These are phyloP conservation scores for Austrofundulus limnaeus DNA, from an alignment of 2,113 vertebrate species.

Conservation along the genomic window DNA sequence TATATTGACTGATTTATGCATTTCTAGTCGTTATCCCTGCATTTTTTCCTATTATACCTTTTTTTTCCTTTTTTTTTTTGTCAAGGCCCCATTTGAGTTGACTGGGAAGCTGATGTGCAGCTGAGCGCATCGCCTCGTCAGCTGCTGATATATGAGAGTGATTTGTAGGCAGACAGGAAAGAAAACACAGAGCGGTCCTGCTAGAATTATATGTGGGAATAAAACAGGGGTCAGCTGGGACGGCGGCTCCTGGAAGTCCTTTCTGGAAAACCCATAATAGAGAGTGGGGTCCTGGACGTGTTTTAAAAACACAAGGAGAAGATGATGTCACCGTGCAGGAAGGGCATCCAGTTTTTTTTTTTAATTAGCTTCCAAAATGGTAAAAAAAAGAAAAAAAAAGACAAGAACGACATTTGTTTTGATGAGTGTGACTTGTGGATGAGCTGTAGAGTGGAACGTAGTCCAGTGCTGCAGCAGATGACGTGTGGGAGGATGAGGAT, in stretches of 20 bases:
- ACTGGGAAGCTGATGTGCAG: conserved; percentile 49
- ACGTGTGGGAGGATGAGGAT: conserved; percentile 69
- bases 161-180: conserved; percentile 58
- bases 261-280: conserved; percentile 16
- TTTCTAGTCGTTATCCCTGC: conserved; percentile 7
- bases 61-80: conserved; percentile 27
- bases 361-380: not conserved
- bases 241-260: conserved; percentile 18
- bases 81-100: conserved; percentile 13
- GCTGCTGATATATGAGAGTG: conserved; percentile 59
- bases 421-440: conserved; percentile 41
- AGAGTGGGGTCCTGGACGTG: not conserved
- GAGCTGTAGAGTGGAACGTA: conserved; percentile 43
- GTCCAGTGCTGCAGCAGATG: conserved; percentile 64
- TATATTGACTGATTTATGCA: conserved; percentile 17
- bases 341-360: not conserved
- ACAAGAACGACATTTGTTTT: conserved; percentile 42
- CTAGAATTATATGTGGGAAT: conserved; percentile 41
- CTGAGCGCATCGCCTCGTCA: conserved; percentile 44
- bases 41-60: too few relatives aligned
- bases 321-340: conserved; percentile 3
- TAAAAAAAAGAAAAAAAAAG: conserved; percentile 15
- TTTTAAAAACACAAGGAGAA: conserved; percentile 13
- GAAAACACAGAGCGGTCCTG: conserved; percentile 37
- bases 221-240: conserved; percentile 20